phyloP scores from a whole-genome alignment of 2,888 invertebrate genomes.

The Mythimna ferrago region DNA sequence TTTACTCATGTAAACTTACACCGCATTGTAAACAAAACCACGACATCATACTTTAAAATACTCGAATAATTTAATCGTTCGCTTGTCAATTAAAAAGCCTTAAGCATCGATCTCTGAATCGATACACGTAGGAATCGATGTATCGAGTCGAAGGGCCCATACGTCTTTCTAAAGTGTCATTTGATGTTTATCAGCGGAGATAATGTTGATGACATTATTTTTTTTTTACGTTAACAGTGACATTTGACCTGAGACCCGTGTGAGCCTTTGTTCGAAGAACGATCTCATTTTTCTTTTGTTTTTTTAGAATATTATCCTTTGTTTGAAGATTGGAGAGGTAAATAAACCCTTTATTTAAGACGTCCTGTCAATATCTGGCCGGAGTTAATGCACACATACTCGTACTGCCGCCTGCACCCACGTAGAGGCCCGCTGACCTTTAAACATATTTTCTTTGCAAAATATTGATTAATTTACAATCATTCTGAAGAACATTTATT shows the following conservation, averaged over 20 bases:
- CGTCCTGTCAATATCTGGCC: too few species aligned
- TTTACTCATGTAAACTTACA: constrained; percentile 52
- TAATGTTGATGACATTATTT: constrained; percentile 77
- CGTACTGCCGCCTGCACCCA: too few species aligned
- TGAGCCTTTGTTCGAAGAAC: constrained; percentile 56
- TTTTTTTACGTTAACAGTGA: constrained; percentile 74
- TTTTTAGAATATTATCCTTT: constrained; percentile 13
- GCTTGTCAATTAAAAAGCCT: constrained; percentile 79
- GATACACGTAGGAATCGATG: constrained; percentile 78
- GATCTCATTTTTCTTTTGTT: constrained; percentile 38
- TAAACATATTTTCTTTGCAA: too few species aligned
- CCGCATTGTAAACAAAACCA: constrained; percentile 55
- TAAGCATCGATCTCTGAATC: constrained; percentile 78
- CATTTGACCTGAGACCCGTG: constrained; percentile 60
- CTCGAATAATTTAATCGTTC: constrained; percentile 69
- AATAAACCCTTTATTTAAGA: not conserved
- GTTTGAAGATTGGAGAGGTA: not conserved
- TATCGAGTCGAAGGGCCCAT: constrained; percentile 75
- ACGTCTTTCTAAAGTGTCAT: constrained; percentile 82
- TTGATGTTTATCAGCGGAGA: constrained; percentile 78
- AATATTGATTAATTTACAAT: too few species aligned
- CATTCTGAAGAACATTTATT: too few species aligned
- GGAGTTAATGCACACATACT: too few species aligned
- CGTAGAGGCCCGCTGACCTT: too few species aligned
- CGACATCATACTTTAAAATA: constrained; percentile 57